Evolutionary conservation across 2,888 invertebrate genomes (phyloP).

Genomic region (Harpalus rubripes): DNA sequence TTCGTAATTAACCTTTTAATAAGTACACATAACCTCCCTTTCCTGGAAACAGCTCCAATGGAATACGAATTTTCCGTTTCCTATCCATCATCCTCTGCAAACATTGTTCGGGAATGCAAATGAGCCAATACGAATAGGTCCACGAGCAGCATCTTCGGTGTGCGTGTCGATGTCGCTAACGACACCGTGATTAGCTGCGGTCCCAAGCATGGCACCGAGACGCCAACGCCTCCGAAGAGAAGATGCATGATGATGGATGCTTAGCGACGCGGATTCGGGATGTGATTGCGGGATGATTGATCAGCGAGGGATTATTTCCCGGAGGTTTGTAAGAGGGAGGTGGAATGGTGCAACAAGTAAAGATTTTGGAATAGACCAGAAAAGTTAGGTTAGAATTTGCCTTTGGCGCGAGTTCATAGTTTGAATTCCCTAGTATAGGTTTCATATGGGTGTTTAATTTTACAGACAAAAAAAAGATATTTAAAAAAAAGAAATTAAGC

Average conservation of each 20-base stretch:
- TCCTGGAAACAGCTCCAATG: neutral
- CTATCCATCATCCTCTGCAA: slow-evolving; percentile 71
- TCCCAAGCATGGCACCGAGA: neutral
- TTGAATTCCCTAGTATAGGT: too few species aligned
- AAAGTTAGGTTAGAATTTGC: too few species aligned
- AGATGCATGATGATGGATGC: slow-evolving; percentile 71
- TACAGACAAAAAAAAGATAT: too few species aligned
- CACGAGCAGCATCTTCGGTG: slow-evolving; percentile 50
- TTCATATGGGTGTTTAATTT: too few species aligned
- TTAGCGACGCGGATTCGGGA: slow-evolving; percentile 15
- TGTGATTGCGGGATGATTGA: slow-evolving; percentile 20
- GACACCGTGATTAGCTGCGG: slow-evolving; percentile 55
- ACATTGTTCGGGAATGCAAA: slow-evolving; percentile 75
- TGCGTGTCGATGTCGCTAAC: slow-evolving; percentile 30
- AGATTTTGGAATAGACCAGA: too few species aligned
- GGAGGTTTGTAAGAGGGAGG: neutral
- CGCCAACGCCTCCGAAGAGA: slow-evolving; percentile 53
- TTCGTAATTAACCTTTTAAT: too few species aligned
- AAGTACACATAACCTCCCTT: neutral
- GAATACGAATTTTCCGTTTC: neutral
- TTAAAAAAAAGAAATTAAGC: too few species aligned
- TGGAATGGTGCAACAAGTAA: neutral
- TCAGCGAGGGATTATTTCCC: slow-evolving; percentile 2
- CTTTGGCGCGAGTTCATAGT: too few species aligned
- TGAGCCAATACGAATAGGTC: slow-evolving; percentile 57